A percentile compares a stretch with the other conserved stretches of the same genome.
Conservation (phyloP, 2,888 invertebrate genomes). For the Leucoma salicis region DNA sequence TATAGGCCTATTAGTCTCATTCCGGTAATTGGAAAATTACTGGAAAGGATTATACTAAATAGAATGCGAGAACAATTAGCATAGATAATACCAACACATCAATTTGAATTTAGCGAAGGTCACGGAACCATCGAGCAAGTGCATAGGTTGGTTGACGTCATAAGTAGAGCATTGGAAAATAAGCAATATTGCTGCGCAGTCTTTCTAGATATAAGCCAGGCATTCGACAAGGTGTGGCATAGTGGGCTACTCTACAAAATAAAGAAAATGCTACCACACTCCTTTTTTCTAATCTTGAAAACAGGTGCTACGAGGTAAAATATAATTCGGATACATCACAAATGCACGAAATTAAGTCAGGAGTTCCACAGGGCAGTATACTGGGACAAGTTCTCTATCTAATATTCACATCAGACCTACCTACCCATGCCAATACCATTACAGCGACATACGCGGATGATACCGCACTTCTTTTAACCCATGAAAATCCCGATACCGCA, state of each 20-base stretch:
- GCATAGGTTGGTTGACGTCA: no score
- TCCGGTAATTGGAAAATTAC: slow-evolving; percentile 3
- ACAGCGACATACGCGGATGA: slow-evolving; percentile 4
- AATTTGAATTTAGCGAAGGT: slow-evolving; percentile 7
- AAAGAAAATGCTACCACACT: slow-evolving; percentile 2
- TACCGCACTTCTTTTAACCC: not conserved
- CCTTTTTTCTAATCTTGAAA: not conserved
- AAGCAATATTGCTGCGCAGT: no score
- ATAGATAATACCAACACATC: slow-evolving; percentile 5
- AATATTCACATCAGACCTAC: not conserved
- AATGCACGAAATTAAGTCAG: not conserved
- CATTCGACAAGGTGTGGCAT: no score
- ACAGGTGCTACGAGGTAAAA: slow-evolving; percentile 1
- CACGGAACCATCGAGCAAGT: no score
- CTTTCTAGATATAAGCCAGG: no score
- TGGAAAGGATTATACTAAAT: slow-evolving; percentile 1
- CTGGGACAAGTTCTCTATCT: slow-evolving; percentile 3
- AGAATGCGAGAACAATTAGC: no score
- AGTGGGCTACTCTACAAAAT: not conserved
- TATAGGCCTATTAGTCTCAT: slow-evolving; percentile 9
- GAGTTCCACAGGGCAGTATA: slow-evolving; percentile 3
- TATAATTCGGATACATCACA: not conserved
- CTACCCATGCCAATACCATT: not conserved
- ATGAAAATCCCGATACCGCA: not conserved
- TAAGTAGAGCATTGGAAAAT: no score